Percentiles rank a stretch among this genome's conserved stretches.
Conservation (phyloP, 2,888 invertebrate genomes). For the Artemia sp. region DNA sequence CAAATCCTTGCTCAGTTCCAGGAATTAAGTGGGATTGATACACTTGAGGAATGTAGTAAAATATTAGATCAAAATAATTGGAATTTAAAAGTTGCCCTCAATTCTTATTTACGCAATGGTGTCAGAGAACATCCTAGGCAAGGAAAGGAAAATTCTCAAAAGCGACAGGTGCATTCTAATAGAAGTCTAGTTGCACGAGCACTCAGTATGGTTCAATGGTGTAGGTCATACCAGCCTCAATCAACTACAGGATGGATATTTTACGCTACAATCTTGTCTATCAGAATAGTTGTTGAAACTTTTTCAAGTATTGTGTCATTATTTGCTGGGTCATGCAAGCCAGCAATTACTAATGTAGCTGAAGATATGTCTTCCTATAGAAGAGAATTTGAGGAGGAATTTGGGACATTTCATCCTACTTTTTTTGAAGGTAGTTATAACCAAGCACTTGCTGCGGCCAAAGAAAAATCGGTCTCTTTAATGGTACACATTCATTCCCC, state of each 20-base stretch:
- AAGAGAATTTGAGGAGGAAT: conserved; percentile 57
- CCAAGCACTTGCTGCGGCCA: conserved; percentile 86
- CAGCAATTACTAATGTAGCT: conserved; percentile 60
- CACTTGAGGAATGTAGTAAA: conserved; percentile 73
- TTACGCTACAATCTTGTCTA: conserved; percentile 58
- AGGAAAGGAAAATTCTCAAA: too few relatives aligned
- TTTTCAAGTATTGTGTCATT: conserved; percentile 31
- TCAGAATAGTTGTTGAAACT: conserved; percentile 68
- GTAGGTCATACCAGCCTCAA: conserved; percentile 19
- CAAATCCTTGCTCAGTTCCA: conserved; percentile 27
- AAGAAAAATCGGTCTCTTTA: conserved; percentile 78
- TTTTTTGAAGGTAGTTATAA: conserved; percentile 89
- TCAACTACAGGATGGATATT: conserved; percentile 37
- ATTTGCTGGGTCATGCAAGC: too few relatives aligned
- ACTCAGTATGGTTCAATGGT: too few relatives aligned
- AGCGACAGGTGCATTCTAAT: too few relatives aligned
- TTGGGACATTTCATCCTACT: conserved; percentile 61
- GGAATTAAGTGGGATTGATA: conserved; percentile 86
- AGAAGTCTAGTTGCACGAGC: too few relatives aligned
- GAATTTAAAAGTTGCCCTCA: conserved; percentile 78
- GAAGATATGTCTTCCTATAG: conserved; percentile 82
- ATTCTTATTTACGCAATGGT: conserved; percentile 42
- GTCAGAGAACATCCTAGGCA: too few relatives aligned
- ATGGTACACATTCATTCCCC: conserved; percentile 85
- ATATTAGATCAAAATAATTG: conserved; percentile 78